These are phyloP conservation scores for Erpobdella octoculata DNA, from an alignment of 2,888 invertebrate species.

Conservation along the genomic window DNA sequence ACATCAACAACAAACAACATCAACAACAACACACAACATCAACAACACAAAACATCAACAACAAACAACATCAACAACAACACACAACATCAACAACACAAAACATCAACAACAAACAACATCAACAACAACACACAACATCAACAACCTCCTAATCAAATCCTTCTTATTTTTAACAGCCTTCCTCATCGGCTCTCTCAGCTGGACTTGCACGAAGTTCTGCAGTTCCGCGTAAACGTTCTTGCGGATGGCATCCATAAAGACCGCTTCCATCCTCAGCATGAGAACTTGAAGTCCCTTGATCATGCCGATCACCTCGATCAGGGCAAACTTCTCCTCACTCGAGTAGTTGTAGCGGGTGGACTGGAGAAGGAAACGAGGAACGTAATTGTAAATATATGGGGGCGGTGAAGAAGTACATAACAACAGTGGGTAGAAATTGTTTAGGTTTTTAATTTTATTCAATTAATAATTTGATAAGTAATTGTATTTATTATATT, in stretches of 20 bases:
- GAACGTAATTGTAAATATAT: too few relatives aligned
- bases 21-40: too few relatives aligned
- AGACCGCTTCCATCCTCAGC: constrained; percentile 94
- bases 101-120: too few relatives aligned
- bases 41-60: too few relatives aligned
- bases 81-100: too few relatives aligned
- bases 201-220: constrained; percentile 80
- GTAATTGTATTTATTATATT: not conserved
- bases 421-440: too few relatives aligned
- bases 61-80: too few relatives aligned
- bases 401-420: not conserved
- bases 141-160: constrained; percentile 62
- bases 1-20: too few relatives aligned
- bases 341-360: constrained; percentile 93
- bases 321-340: constrained; percentile 92
- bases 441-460: too few relatives aligned
- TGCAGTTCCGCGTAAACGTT: constrained; percentile 92
- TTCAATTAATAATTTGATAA: too few relatives aligned
- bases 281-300: constrained; percentile 85
- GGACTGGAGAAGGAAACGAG: constrained; percentile 62
- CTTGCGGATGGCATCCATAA: constrained; percentile 77
- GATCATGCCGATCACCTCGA: constrained; percentile 97
- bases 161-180: constrained; percentile 96
- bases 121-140: too few relatives aligned
- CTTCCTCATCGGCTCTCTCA: constrained; percentile 86